Conservation (phyloP, 2,113 vertebrate species). For the Phasianus colchicus region DNA sequence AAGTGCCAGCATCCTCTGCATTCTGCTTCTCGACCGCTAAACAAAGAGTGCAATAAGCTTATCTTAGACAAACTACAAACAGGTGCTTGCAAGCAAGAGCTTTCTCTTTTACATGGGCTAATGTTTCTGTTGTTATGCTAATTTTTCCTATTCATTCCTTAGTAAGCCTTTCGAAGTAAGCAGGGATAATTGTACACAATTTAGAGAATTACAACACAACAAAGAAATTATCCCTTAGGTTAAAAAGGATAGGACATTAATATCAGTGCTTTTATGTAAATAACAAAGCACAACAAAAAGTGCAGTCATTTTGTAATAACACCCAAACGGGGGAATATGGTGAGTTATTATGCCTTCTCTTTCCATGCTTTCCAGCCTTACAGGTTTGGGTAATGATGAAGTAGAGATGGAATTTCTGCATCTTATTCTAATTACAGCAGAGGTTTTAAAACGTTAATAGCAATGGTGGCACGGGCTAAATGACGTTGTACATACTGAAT, state of each 20-base stretch:
- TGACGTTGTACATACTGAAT: background rate
- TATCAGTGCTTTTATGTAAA: slow-evolving; percentile 11
- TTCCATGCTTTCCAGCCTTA: background rate
- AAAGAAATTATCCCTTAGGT: slow-evolving; percentile 21
- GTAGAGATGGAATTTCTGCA: background rate
- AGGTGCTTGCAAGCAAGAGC: background rate
- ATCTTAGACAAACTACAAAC: slow-evolving; percentile 23
- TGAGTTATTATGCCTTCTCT: background rate
- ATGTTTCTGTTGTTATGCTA: slow-evolving; percentile 68
- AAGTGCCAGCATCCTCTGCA: background rate
- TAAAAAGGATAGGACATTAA: slow-evolving; percentile 26
- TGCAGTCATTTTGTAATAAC: background rate
- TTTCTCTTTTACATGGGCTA: slow-evolving; percentile 38
- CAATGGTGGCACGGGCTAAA: background rate
- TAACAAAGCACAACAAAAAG: background rate
- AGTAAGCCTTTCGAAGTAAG: slow-evolving; percentile 53
- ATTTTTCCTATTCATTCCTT: slow-evolving; percentile 71
- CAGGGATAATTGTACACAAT: slow-evolving; percentile 64
- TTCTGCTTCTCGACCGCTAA: background rate
- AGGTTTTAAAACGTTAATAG: background rate
- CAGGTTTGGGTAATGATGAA: background rate
- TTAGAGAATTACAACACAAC: slow-evolving; percentile 25
- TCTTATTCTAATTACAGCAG: background rate
- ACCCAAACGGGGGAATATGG: background rate
- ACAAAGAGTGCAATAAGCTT: slow-evolving; percentile 25